Base-by-base conservation (phyloP, 2,888 invertebrate species). In the Trachelus tabidus region DNA sequence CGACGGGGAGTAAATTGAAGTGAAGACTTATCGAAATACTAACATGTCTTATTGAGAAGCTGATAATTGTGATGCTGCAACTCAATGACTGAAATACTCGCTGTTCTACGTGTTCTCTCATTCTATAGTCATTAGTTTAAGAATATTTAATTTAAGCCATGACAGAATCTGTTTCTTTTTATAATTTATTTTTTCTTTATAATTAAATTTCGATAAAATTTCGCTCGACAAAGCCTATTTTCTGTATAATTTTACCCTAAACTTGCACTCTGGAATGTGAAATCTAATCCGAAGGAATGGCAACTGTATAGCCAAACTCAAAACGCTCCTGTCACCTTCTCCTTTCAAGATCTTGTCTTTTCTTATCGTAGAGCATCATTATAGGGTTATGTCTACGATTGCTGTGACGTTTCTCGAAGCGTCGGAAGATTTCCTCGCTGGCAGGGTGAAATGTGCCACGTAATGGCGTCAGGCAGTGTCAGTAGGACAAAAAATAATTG, bases 1-100 rank as follows among this genome's bases (percentile, higher is more conserved):
- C 85, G 73, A 83, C 84, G 80, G 87, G 87, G 87, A 87, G 87
- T 84, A 87, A 87, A 87, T 87, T 86, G 83, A 84, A 87, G 81
- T 80, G 86, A 87, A 85, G 84, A 85, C 86, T 87, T 85, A 85
- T 81, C 85, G 76, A 33, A 31, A 79, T 71, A 15, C 71, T 33
- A 33, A 31, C 33, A 31, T n/a, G 33, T 12, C 31, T 71, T 71
- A 33, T 71, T 56, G 56, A 71, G 31, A 71, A 33, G 71, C 15
- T 15, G 11, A 9, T 71, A 12, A 56, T 56, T 56, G 23, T 1
- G 56, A 56, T 56, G 56, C 23, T 56, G 56, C 9, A 56, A 23
- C 23, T 23, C 12, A 12, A 15, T 71, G 12, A 33, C 31, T 3
- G 71, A 71, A 71, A 56, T 23, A 23, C 9, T 56, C 23, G 23